Percentiles rank a stretch among this genome's conserved stretches.
These are phyloP conservation scores for Holotrichia oblita DNA, from an alignment of 1,140 invertebrate genomes.

Conservation along the genomic window DNA sequence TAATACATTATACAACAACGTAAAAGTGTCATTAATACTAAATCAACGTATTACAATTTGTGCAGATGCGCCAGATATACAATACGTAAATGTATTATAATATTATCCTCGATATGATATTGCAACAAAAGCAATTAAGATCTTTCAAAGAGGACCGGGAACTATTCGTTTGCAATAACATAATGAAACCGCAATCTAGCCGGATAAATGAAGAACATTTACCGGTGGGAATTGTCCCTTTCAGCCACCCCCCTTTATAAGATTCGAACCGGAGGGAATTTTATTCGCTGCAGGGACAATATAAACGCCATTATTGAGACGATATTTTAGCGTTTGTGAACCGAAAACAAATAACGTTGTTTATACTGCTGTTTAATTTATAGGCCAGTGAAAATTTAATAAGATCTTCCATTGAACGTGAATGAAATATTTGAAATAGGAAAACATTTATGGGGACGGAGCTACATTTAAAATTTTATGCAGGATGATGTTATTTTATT, in stretches of 20 bases:
- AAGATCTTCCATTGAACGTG: not conserved
- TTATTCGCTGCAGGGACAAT: constrained; percentile 18
- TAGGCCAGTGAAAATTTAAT: not conserved
- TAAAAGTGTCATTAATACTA: not conserved
- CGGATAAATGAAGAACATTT: constrained; percentile 29
- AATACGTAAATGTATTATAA: not conserved
- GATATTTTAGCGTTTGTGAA: constrained; percentile 15
- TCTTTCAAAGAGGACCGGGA: not conserved
- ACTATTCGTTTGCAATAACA: constrained; percentile 23
- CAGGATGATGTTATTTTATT: no score
- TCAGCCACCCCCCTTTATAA: not conserved
- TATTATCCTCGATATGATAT: not conserved
- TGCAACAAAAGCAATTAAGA: not conserved
- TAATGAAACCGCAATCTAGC: constrained; percentile 28
- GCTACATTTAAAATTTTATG: no score
- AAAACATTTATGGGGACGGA: no score
- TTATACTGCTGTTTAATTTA: constrained; percentile 16
- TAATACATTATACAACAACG: no score
- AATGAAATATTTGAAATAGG: no score
- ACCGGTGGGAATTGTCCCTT: constrained; percentile 20
- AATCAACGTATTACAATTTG: not conserved
- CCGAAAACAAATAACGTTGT: not conserved
- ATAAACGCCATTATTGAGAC: constrained; percentile 32
- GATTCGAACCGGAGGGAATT: not conserved
- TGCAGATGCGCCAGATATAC: not conserved